These are phyloP conservation scores for Girardinichthys multiradiatus DNA, from an alignment of 2,113 vertebrate genomes.

Conservation along the genomic window DNA sequence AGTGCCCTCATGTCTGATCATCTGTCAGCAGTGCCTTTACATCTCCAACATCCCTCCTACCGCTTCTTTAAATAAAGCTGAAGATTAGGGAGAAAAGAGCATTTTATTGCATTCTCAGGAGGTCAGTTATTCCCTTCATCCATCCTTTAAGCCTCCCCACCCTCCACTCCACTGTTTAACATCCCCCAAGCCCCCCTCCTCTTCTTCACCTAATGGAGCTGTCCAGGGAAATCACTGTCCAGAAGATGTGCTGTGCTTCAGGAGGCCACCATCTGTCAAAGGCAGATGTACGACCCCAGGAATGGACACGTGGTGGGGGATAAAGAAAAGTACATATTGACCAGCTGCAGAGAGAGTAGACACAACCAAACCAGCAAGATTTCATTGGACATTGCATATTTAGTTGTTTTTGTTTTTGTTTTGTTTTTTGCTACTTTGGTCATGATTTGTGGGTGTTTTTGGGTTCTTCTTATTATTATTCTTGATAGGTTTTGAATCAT, in stretches of 20 bases:
- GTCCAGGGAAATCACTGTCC: constrained; percentile 59
- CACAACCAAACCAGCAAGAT: not conserved
- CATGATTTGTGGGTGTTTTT: no score
- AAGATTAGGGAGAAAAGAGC: constrained; percentile 52
- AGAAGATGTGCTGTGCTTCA: constrained; percentile 34
- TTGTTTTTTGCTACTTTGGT: no score
- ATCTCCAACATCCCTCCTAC: constrained; percentile 36
- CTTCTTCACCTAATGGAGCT: constrained; percentile 61
- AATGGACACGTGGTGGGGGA: constrained; percentile 19
- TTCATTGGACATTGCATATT: no score
- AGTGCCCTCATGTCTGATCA: constrained; percentile 55
- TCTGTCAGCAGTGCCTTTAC: constrained; percentile 48
- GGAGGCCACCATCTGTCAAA: constrained; percentile 44
- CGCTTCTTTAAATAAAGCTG: constrained; percentile 60
- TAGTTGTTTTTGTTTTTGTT: no score
- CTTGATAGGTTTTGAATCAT: no score
- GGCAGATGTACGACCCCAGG: constrained; percentile 17
- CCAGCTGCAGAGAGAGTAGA: constrained; percentile 2
- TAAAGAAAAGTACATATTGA: constrained; percentile 30
- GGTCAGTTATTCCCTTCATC: constrained; percentile 43
- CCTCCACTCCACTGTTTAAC: constrained; percentile 3
- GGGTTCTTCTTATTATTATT: no score
- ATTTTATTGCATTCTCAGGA: constrained; percentile 51
- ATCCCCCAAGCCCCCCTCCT: not conserved
- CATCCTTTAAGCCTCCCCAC: constrained; percentile 9